Evolutionary conservation across 2,113 vertebrate genomes (phyloP), one percentile per base, ranked within the genome.

Genomic region (Phylloscopus trochiloides): DNA sequence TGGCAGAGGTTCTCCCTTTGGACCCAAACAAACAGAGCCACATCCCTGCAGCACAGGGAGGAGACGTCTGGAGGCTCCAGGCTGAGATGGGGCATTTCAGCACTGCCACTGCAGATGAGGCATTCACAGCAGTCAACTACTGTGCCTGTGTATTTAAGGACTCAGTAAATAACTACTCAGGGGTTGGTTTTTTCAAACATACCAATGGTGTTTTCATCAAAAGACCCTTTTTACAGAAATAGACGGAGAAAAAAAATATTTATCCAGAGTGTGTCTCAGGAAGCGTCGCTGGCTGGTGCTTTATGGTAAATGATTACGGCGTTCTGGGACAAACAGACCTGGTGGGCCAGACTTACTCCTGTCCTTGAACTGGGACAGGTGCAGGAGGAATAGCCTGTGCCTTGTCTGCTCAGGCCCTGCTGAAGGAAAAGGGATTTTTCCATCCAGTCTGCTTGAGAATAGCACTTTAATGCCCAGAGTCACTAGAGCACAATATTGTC

Each of bases 111-210:
- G 80, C 67, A 62, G 79, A 43, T 13, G 1, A 61, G 55, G 47
- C 42, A n/a, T 75, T 79, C 90, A 94, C 54, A 86, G 79, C 55
- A 88, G 42, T 52, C 77, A 67, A 22, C 88, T 91, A 70, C 80
- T 76, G 72, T 88, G 71, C 57, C 50, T 95, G 80, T 91, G 77
- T 96, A 94, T 92, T 97, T 94, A 96, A 79, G 88, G 94, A 63
- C 68, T 95, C 8, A 1, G 95, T 88, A 97, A 97, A 97, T 91
- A 96, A 93, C 86, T 88, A 70, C 36, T 67, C 71, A 62, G 31
- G 19, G 24, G 34, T 63, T 73, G 54, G 2, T 52, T 86, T 91
- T 95, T 80, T 88, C 88, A 93, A 92, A 89, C 62, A 54, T 61
- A 45, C 55, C 71, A n/a, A 70, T 43, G 92, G 58, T 74, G 36